These are phyloP conservation scores for Troides aeacus DNA, from an alignment of 2,888 invertebrate genomes.

Conservation along the genomic window DNA sequence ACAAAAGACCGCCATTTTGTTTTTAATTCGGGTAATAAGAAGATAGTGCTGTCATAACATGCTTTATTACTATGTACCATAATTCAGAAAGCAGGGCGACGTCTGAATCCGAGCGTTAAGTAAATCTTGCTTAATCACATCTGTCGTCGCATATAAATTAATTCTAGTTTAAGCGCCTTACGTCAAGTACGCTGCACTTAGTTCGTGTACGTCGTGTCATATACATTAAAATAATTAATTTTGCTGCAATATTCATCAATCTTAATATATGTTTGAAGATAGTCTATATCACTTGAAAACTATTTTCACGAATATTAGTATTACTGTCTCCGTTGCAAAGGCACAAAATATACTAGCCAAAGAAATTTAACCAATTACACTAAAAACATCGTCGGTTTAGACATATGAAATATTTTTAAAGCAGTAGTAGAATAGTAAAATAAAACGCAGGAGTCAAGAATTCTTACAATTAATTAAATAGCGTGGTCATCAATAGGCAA, in stretches of 20 bases:
- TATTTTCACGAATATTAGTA: neutral
- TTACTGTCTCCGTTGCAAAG: neutral
- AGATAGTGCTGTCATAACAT: conserved; percentile 2
- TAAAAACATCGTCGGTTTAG: neutral
- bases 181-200: conserved; percentile 38
- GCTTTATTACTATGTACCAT: conserved; percentile 12
- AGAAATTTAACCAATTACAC: neutral
- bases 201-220: conserved; percentile 12
- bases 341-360: too few relatives aligned
- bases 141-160: conserved; percentile 42
- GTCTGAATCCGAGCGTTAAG: conserved; percentile 44
- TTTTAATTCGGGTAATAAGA: neutral
- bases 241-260: neutral
- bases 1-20: neutral
- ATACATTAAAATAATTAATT: conserved; percentile 6
- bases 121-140: conserved; percentile 49
- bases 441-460: conserved; percentile 5
- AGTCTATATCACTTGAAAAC: neutral
- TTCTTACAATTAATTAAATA: conserved; percentile 23
- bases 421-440: conserved; percentile 1
- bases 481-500: conserved; percentile 14
- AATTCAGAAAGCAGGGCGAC: conserved; percentile 33
- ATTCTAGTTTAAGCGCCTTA: conserved; percentile 39
- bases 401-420: neutral
- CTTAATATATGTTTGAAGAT: neutral